phyloP scores from a whole-genome alignment of 1,140 invertebrate species.

The Aphis gossypii region DNA sequence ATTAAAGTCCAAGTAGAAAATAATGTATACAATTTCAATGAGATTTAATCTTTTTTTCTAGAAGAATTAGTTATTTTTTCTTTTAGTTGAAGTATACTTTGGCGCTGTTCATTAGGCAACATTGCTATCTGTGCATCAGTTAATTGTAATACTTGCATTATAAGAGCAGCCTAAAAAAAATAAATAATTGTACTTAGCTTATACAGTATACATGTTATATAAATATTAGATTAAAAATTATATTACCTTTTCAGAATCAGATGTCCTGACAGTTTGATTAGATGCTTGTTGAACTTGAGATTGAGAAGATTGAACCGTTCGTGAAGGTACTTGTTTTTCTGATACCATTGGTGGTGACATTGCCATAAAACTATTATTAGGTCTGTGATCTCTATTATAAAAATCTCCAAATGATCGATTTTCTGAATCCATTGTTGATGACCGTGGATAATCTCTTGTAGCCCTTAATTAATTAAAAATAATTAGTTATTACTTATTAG shows the following conservation, averaged over 20 bases:
- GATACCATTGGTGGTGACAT: neutral
- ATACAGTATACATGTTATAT: neutral
- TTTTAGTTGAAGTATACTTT: slow-evolving; percentile 96
- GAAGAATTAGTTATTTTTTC: slow-evolving; percentile 87
- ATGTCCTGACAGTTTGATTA: neutral
- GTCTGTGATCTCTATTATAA: neutral
- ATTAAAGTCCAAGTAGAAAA: neutral
- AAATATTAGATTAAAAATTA: neutral
- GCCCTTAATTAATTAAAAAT: slow-evolving; percentile 17
- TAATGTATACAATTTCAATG: neutral
- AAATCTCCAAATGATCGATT: neutral
- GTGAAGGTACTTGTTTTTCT: neutral
- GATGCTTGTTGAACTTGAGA: slow-evolving; percentile 5
- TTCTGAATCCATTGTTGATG: slow-evolving; percentile 19
- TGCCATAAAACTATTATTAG: neutral
- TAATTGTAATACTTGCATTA: slow-evolving; percentile 98
- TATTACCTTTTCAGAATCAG: slow-evolving; percentile 65
- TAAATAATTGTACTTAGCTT: neutral
- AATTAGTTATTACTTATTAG: neutral
- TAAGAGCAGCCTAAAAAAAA: slow-evolving; percentile 80
- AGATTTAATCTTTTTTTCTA: neutral
- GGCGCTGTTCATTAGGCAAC: slow-evolving; percentile 93
- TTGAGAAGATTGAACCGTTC: slow-evolving; percentile 8
- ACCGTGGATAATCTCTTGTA: slow-evolving; percentile 51
- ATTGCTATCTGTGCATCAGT: slow-evolving; percentile 97